Evolutionary conservation across 2,113 vertebrate genomes (phyloP).

Genomic region (Prunella fulvescens): DNA sequence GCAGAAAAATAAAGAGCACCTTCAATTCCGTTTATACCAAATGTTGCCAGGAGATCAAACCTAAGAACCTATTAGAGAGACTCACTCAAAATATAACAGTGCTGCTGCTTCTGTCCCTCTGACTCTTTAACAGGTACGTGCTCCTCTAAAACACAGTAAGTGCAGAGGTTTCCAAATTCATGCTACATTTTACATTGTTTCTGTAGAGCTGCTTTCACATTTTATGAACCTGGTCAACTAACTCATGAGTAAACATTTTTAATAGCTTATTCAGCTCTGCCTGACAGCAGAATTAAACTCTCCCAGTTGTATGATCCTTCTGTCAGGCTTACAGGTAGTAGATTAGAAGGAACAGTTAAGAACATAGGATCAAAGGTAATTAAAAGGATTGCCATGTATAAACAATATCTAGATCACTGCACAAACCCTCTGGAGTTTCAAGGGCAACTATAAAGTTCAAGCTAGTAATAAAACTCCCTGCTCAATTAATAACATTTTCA

Average conservation of each 20-base stretch:
- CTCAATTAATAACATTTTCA: neutral
- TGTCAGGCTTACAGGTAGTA: neutral
- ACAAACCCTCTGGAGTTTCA: neutral
- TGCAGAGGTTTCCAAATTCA: neutral
- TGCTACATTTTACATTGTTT: neutral
- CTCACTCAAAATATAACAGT: neutral
- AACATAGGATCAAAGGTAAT: constrained; percentile 10
- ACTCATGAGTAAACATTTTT: neutral
- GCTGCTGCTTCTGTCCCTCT: neutral
- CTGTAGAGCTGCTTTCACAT: neutral
- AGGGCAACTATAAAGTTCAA: neutral
- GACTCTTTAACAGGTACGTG: neutral
- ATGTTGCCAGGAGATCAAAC: neutral
- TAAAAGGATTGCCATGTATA: neutral
- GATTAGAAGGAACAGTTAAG: neutral
- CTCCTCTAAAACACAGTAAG: neutral
- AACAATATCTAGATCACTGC: neutral
- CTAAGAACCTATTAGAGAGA: neutral
- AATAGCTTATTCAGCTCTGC: constrained; percentile 7
- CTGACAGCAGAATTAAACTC: constrained; percentile 29
- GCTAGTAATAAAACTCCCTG: neutral
- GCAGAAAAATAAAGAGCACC: neutral
- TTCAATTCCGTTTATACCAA: neutral
- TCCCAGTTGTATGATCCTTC: neutral
- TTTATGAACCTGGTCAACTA: neutral